A percentile compares a stretch with the other conserved stretches of the same genome.
Conservation (phyloP, 2,888 invertebrate species). For the Conistra vaccinii region DNA sequence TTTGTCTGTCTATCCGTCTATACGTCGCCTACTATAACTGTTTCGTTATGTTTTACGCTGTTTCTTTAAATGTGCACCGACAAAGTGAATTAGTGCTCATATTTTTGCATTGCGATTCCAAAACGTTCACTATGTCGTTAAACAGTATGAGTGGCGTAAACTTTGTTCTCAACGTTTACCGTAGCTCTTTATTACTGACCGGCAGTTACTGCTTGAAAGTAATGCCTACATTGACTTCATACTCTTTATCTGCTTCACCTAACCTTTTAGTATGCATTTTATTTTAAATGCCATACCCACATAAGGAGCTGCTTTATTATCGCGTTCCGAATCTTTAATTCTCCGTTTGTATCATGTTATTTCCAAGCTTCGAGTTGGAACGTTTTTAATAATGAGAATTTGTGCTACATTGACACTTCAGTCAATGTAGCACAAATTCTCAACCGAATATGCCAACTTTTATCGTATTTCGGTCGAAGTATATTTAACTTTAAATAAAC, state of each 20-base stretch:
- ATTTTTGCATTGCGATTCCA: conserved; percentile 68
- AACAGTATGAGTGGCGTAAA: conserved; percentile 70
- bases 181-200: conserved; percentile 65
- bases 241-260: conserved; percentile 63
- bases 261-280: conserved; percentile 66
- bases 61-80: conserved; percentile 76
- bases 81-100: conserved; percentile 71
- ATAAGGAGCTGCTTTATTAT: conserved; percentile 65
- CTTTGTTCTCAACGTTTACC: conserved; percentile 65
- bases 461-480: conserved; percentile 39
- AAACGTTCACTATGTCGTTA: conserved; percentile 67
- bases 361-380: conserved; percentile 40
- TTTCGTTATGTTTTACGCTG: conserved; percentile 79
- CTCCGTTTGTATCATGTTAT: conserved; percentile 53
- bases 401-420: conserved; percentile 46
- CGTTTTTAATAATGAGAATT: conserved; percentile 51
- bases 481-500: conserved; percentile 43
- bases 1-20: conserved; percentile 86
- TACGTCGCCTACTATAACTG: conserved; percentile 82
- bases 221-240: conserved; percentile 58
- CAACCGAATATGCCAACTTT: conserved; percentile 39
- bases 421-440: not conserved
- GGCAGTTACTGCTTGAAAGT: conserved; percentile 64
- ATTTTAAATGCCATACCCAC: conserved; percentile 64
- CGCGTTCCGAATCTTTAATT: conserved; percentile 69